Evolutionary conservation across 2,888 invertebrate genomes (phyloP).

Genomic region (Colostygia pectinataria): DNA sequence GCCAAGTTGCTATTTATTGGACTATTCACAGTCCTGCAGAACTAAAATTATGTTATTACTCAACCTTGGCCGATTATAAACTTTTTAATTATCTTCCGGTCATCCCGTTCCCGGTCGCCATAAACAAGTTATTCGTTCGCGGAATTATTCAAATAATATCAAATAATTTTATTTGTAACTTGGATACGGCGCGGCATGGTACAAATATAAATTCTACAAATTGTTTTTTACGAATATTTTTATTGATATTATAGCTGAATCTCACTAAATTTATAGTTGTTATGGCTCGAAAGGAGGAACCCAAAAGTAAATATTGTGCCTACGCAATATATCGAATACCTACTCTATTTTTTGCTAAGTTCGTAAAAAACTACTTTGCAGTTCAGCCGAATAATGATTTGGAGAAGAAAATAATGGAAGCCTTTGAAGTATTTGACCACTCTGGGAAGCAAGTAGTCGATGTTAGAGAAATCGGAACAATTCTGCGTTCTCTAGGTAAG

Average conservation of each 20-base stretch:
- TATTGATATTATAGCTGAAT: constrained; percentile 46
- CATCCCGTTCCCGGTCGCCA: background rate
- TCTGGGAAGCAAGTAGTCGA: constrained; percentile 94
- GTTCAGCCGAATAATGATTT: constrained; percentile 86
- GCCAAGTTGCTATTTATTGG: background rate
- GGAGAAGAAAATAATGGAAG: constrained; percentile 91
- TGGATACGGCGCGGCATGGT: constrained; percentile 14
- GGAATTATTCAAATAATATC: constrained; percentile 10
- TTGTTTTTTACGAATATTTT: constrained; percentile 4
- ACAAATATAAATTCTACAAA: background rate
- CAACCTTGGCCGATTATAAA: background rate
- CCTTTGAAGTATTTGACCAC: constrained; percentile 96
- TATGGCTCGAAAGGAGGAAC: constrained; percentile 68
- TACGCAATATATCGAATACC: background rate
- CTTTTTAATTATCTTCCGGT: background rate
- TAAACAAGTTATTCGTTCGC: constrained; percentile 5
- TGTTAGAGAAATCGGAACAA: constrained; percentile 95
- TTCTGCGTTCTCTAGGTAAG: constrained; percentile 91
- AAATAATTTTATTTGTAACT: constrained; percentile 18
- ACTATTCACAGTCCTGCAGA: constrained; percentile 1
- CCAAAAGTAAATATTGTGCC: constrained; percentile 54
- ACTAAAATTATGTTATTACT: no score
- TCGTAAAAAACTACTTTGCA: constrained; percentile 43
- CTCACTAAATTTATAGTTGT: constrained; percentile 43
- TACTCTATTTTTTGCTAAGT: background rate